Evolutionary conservation across 1,140 invertebrate species (phyloP).

Genomic region (Leguminivora glycinivorella): DNA sequence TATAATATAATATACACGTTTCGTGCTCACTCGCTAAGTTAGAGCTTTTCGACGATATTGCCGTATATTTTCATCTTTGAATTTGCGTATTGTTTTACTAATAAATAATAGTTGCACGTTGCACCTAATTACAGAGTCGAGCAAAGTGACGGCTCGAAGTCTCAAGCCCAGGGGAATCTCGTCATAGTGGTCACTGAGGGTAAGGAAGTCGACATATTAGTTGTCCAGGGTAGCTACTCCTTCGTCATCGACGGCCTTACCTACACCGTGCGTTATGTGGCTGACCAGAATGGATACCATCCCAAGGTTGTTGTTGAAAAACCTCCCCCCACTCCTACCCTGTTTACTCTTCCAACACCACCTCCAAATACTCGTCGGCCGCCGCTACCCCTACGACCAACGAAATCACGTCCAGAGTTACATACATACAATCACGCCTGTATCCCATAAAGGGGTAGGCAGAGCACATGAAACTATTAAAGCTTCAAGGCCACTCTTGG

Average conservation of each 20-base stretch:
- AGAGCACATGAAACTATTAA: too few species aligned
- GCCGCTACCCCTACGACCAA: not conserved
- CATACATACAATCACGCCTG: not conserved
- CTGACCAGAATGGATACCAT: not conserved
- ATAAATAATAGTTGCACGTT: too few species aligned
- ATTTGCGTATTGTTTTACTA: too few species aligned
- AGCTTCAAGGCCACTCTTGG: too few species aligned
- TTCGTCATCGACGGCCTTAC: not conserved
- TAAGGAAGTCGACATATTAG: not conserved
- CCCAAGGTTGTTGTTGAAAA: not conserved
- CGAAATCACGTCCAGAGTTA: too few species aligned
- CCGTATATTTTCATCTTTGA: not conserved
- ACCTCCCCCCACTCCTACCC: not conserved
- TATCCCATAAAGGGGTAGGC: too few species aligned
- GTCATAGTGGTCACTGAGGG: not conserved
- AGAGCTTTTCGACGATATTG: too few species aligned
- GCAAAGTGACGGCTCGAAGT: conserved; percentile 45
- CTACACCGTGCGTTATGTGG: not conserved
- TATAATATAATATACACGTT: too few species aligned
- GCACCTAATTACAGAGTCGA: conserved; percentile 38
- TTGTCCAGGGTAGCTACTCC: not conserved
- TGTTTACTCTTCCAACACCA: not conserved
- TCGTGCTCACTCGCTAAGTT: too few species aligned
- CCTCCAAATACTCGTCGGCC: not conserved
- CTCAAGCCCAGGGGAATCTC: conserved; percentile 31